Evolutionary conservation across 1,140 invertebrate genomes (phyloP).

Genomic region (Geopemphigus sp.): DNA sequence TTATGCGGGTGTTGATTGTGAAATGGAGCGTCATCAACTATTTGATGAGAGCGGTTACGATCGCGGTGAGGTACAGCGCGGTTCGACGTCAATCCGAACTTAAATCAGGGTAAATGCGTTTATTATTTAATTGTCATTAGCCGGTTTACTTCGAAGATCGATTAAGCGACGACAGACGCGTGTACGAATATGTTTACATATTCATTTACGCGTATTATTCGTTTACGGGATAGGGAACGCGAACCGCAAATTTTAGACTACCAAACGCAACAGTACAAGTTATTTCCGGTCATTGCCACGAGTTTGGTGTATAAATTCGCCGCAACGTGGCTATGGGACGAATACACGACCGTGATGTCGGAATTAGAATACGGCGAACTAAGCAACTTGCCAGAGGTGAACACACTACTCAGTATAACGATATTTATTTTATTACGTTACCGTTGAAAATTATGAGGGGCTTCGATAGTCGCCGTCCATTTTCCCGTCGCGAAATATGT

Average conservation of each 20-base stretch:
- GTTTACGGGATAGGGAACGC: conserved; percentile 60
- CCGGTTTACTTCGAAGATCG: too few relatives aligned
- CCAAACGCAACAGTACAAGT: conserved; percentile 87
- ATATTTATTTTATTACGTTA: too few relatives aligned
- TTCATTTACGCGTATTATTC: too few relatives aligned
- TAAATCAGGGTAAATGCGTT: conserved; percentile 65
- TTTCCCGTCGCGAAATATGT: too few relatives aligned
- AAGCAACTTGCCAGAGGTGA: conserved; percentile 76
- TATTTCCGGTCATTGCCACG: conserved; percentile 78
- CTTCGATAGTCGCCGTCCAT: too few relatives aligned
- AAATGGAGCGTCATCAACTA: conserved; percentile 67
- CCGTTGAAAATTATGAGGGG: too few relatives aligned
- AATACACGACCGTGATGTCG: conserved; percentile 77
- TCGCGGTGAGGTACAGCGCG: conserved; percentile 84
- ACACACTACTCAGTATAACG: not conserved
- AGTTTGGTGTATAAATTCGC: conserved; percentile 74
- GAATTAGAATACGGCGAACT: conserved; percentile 77
- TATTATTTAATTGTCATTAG: too few relatives aligned
- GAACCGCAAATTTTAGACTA: conserved; percentile 92
- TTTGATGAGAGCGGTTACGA: conserved; percentile 80
- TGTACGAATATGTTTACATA: too few relatives aligned
- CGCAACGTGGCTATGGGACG: conserved; percentile 73
- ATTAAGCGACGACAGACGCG: too few relatives aligned
- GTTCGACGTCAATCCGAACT: conserved; percentile 84
- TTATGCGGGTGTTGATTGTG: conserved; percentile 80